A percentile compares a stretch with the other conserved stretches of the same genome.
Conservation (phyloP, 1,140 invertebrate species). For the Orchestia grillus region DNA sequence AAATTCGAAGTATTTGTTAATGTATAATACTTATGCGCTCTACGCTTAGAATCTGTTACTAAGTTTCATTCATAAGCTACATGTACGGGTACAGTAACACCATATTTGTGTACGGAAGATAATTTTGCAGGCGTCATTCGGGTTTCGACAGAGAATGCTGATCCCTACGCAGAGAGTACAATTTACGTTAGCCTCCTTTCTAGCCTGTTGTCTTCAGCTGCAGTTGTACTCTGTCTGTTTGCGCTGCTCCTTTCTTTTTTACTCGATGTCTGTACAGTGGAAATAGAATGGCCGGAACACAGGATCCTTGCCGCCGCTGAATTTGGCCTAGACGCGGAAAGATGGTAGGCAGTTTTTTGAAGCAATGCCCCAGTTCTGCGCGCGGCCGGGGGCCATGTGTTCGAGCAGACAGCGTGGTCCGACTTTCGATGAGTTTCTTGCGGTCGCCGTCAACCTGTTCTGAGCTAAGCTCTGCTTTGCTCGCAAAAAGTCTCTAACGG, state of each 20-base stretch:
- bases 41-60: no score
- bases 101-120: background rate
- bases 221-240: background rate
- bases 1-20: no score
- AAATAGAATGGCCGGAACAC: background rate
- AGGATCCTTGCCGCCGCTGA: background rate
- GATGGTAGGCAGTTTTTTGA: background rate
- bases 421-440: constrained; percentile 48
- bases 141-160: background rate
- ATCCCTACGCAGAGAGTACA: background rate
- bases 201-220: background rate
- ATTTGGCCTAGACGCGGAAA: background rate
- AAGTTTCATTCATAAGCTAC: background rate
- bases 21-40: no score
- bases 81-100: background rate
- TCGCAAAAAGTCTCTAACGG: background rate
- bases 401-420: background rate
- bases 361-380: constrained; percentile 35
- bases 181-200: background rate
- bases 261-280: background rate
- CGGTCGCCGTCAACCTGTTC: constrained; percentile 19
- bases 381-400: background rate
- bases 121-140: background rate
- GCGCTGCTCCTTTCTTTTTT: background rate
- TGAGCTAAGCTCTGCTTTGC: background rate